These are phyloP conservation scores for Sebastes diploproa DNA, from an alignment of 2,797 vertebrate genomes.

Conservation along the genomic window DNA sequence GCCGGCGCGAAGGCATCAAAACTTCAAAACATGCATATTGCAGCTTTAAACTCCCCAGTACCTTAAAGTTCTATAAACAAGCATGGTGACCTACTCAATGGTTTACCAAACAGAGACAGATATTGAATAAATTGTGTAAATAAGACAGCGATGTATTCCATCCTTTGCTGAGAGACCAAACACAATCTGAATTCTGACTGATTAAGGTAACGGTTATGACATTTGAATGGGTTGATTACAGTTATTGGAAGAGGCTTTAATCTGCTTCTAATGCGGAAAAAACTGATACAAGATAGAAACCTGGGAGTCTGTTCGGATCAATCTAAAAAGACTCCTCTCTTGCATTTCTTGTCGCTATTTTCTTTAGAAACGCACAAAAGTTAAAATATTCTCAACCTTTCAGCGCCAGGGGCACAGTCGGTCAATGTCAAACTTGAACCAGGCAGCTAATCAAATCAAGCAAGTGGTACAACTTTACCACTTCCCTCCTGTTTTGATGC, in stretches of 20 bases:
- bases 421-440: too few relatives aligned
- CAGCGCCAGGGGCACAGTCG: too few relatives aligned
- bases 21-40: too few relatives aligned
- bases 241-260: not conserved
- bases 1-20: too few relatives aligned
- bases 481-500: too few relatives aligned
- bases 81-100: not conserved
- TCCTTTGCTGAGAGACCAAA: not conserved
- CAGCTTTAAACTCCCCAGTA: not conserved
- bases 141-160: not conserved
- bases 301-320: not conserved
- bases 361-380: too few relatives aligned
- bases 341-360: too few relatives aligned
- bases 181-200: not conserved
- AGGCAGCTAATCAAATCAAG: too few relatives aligned
- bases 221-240: not conserved
- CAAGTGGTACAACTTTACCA: too few relatives aligned
- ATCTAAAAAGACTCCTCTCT: not conserved
- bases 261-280: not conserved
- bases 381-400: too few relatives aligned
- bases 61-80: not conserved
- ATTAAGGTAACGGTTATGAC: not conserved
- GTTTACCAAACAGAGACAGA: not conserved
- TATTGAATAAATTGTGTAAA: not conserved
- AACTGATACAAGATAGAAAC: not conserved